Base-by-base conservation (phyloP, 2,797 vertebrate species). In the Notoglanidium macrostoma region DNA sequence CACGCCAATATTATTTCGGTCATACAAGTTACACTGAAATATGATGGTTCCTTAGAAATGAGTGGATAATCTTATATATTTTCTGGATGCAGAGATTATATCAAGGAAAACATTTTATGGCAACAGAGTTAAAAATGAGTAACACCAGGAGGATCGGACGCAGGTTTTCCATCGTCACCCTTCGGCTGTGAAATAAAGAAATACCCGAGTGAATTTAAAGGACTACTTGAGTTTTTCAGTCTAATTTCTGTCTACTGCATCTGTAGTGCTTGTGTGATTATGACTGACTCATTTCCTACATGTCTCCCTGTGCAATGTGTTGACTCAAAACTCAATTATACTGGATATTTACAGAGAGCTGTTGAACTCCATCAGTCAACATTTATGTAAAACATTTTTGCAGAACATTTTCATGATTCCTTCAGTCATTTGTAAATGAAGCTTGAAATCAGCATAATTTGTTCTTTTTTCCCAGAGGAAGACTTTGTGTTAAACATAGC, bases 111-210 rank as follows among this genome's bases (percentile, higher is more conserved):
- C 57, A 46, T n/a, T 68, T 57, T 19, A 51, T 72, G n/a, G 35
- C 63, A 57, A 35, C 15, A 15, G 44, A 87, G 26, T 91, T 89
- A 93, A 61, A 93, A 93, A 54, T 84, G 92, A 67, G 72, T 90
- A 3, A 82, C 88, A 21, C 59, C 57, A 1, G 88, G 40, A 19
- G 83, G 2, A 19, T 91, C 90, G 4, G 77, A 29, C 0, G 87
- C 55, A 19, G 90, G 8, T 89, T 92, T 93, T 5, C 59, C 73
- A 32, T 93, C 92, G 15, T 93, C 91, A 55, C 83, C 23, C 85
- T 91, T 93, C 23, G 78, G 77, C 91, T 89, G 90, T 67, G 85
- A 88, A 59, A 87, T 29, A 88, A 17, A 78, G 10, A 5, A 55
- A 57, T 21, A 35, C 0, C 0, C 1, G 3, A 10, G 54, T 32